Percentiles rank a stretch among this genome's conserved stretches.
phyloP scores from a whole-genome alignment of 2,888 invertebrate genomes.

The Anodontia alba region DNA sequence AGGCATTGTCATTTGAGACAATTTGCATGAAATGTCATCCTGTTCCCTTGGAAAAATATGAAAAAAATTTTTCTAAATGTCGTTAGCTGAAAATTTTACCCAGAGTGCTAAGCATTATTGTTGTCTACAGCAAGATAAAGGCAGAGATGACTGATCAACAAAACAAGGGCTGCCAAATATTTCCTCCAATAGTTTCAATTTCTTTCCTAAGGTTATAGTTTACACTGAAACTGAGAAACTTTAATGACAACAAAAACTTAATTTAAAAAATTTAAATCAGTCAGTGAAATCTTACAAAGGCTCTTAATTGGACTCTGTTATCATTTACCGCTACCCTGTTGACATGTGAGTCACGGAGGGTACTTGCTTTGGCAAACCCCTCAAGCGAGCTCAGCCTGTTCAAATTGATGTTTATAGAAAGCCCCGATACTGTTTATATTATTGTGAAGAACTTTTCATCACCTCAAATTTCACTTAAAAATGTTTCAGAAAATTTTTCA shows the following conservation, averaged over 20 bases:
- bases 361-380: neutral
- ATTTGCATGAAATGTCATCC: no score
- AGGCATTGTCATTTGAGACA: no score
- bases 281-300: neutral
- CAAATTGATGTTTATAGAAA: conserved; percentile 13
- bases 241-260: neutral
- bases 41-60: no score
- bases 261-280: conserved; percentile 6
- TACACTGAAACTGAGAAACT: conserved; percentile 6
- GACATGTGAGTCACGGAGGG: neutral
- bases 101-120: no score
- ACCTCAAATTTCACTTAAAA: conserved; percentile 16
- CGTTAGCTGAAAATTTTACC: no score
- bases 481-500: conserved; percentile 38
- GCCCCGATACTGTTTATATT: conserved; percentile 3
- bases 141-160: no score
- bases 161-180: no score
- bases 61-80: no score
- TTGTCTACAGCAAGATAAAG: no score
- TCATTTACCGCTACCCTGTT: neutral
- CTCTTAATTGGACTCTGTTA: neutral
- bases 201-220: neutral
- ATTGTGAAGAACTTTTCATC: neutral
- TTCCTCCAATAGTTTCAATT: neutral
- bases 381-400: neutral